Evolutionary conservation across 2,113 vertebrate species (phyloP).

Genomic region (Vidua macroura): DNA sequence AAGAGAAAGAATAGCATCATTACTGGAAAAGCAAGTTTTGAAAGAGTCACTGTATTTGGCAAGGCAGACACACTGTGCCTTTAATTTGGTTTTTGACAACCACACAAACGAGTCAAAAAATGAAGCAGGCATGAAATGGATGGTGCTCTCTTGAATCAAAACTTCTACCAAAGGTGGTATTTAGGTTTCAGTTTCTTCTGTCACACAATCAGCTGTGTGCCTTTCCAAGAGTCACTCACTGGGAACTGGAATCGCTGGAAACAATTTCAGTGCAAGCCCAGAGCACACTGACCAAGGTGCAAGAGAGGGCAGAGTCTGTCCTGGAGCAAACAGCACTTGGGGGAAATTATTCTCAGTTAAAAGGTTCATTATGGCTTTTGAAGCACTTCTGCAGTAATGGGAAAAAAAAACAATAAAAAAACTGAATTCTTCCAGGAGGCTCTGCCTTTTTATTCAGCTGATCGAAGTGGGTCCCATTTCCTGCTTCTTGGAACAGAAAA

Average conservation of each 20-base stretch:
- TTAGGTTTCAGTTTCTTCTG: neutral
- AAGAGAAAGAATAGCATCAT: neutral
- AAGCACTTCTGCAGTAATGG: neutral
- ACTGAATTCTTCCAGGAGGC: neutral
- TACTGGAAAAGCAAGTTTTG: neutral
- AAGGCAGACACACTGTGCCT: neutral
- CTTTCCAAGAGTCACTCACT: neutral
- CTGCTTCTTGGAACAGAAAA: neutral
- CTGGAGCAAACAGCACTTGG: neutral
- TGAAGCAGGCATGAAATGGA: neutral
- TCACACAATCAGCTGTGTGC: neutral
- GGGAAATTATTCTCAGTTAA: neutral
- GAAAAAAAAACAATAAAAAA: neutral
- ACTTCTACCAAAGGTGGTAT: neutral
- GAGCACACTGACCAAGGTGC: neutral
- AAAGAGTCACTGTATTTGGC: neutral
- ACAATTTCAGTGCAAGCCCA: neutral
- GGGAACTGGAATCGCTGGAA: neutral
- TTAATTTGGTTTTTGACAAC: constrained; percentile 3
- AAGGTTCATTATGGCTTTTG: neutral
- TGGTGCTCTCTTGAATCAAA: neutral
- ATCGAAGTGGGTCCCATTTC: neutral
- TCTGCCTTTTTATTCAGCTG: neutral
- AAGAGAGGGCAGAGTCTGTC: neutral
- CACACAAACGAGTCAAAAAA: neutral